Evolutionary conservation across 2,113 vertebrate genomes (phyloP).

Genomic region (Taurulus bubalis): DNA sequence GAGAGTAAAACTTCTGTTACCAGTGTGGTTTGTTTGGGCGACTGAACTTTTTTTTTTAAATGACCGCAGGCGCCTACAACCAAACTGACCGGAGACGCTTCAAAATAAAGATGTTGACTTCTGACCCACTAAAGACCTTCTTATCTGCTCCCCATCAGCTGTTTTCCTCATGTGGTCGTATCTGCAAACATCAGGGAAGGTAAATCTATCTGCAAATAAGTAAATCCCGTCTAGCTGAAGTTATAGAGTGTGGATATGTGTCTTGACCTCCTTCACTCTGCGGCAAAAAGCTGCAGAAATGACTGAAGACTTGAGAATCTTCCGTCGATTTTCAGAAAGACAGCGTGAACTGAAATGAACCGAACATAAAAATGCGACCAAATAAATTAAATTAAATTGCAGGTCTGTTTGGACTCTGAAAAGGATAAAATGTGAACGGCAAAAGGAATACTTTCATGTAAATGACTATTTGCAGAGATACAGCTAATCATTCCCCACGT

Average conservation of each 20-base stretch:
- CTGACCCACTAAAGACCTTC: neutral
- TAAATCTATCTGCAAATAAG: slow-evolving; percentile 5
- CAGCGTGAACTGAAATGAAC: neutral
- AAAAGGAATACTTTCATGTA: neutral
- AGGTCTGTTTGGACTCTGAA: neutral
- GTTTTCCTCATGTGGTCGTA: neutral
- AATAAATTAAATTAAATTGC: neutral
- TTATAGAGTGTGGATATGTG: slow-evolving; percentile 2
- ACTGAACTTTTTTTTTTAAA: neutral
- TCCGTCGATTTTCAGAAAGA: neutral
- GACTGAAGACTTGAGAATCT: neutral
- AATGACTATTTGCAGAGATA: slow-evolving; percentile 10
- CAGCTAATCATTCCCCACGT: slow-evolving; percentile 14
- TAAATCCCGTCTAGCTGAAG: neutral
- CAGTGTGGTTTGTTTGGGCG: neutral
- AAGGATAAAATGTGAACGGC: neutral
- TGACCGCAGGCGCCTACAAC: neutral
- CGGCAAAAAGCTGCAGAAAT: neutral
- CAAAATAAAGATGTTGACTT: neutral
- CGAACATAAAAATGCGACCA: neutral
- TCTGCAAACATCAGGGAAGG: slow-evolving; percentile 7
- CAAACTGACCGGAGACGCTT: neutral
- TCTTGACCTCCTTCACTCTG: neutral
- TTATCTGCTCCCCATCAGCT: neutral
- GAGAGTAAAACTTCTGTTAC: neutral